phyloP scores from a whole-genome alignment of 2,888 invertebrate species.

The Galerucella calmariensis region DNA sequence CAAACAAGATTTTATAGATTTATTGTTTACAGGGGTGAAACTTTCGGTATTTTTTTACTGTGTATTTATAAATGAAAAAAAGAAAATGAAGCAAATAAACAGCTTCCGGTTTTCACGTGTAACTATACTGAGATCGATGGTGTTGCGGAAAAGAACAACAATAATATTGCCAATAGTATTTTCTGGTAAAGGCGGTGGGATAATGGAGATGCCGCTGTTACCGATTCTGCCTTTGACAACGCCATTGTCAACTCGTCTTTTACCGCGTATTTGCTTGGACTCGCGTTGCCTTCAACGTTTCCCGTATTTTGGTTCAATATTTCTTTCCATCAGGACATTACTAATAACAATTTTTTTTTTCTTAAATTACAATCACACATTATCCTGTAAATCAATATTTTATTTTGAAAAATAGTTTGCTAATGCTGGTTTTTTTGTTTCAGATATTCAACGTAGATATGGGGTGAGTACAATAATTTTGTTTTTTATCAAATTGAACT shows the following conservation, averaged over 20 bases:
- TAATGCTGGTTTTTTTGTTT: too few species aligned
- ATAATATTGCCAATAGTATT: conserved; percentile 47
- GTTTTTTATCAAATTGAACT: too few species aligned
- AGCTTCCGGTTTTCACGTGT: background rate
- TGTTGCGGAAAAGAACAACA: conserved; percentile 45
- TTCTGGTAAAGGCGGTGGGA: conserved; percentile 44
- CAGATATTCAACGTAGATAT: too few species aligned
- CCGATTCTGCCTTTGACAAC: conserved; percentile 59
- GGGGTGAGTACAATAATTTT: too few species aligned
- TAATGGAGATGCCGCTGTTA: conserved; percentile 53
- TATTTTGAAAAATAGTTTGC: too few species aligned
- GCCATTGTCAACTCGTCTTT: conserved; percentile 55
- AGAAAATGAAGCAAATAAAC: conserved; percentile 2
- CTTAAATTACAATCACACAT: too few species aligned
- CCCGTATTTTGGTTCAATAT: conserved; percentile 22
- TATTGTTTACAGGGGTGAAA: too few species aligned
- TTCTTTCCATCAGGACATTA: background rate
- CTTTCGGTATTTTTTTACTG: background rate
- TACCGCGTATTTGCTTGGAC: conserved; percentile 49
- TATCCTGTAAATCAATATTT: too few species aligned
- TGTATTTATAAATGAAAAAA: background rate
- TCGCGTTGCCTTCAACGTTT: conserved; percentile 11
- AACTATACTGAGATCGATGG: background rate
- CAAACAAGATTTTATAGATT: too few species aligned
- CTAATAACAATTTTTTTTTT: too few species aligned